Conservation (phyloP, 2,797 vertebrate genomes). For the Chaetodon trifasciatus region DNA sequence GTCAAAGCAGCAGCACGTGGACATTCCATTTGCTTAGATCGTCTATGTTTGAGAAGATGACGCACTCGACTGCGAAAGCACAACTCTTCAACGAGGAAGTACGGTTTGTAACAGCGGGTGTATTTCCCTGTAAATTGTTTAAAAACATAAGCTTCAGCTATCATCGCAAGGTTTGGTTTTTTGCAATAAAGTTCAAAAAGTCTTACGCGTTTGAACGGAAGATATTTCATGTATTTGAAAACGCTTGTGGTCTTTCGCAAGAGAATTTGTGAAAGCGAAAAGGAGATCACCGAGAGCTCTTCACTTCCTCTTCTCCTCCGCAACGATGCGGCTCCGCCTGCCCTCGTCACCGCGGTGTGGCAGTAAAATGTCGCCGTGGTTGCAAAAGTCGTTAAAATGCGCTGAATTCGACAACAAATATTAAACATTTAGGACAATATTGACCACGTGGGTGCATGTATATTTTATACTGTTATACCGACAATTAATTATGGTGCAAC, state of each 20-base stretch:
- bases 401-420: not conserved
- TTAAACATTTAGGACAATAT: not conserved
- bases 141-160: accelerated
- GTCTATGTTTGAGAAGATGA: not conserved
- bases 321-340: not conserved
- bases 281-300: not conserved
- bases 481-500: not conserved
- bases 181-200: not conserved
- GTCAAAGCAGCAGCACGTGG: constrained; percentile 46
- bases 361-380: no score
- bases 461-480: not conserved
- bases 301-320: accelerated
- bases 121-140: accelerated
- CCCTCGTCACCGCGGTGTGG: not conserved
- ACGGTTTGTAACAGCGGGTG: not conserved
- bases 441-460: no score
- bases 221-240: not conserved
- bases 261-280: not conserved
- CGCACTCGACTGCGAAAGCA: not conserved
- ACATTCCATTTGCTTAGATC: not conserved
- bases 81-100: not conserved
- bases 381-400: not conserved
- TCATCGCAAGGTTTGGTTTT: accelerated
- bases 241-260: not conserved
- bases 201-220: not conserved